phyloP scores from a whole-genome alignment of 2,888 invertebrate species.

The Ferrisia virgata region DNA sequence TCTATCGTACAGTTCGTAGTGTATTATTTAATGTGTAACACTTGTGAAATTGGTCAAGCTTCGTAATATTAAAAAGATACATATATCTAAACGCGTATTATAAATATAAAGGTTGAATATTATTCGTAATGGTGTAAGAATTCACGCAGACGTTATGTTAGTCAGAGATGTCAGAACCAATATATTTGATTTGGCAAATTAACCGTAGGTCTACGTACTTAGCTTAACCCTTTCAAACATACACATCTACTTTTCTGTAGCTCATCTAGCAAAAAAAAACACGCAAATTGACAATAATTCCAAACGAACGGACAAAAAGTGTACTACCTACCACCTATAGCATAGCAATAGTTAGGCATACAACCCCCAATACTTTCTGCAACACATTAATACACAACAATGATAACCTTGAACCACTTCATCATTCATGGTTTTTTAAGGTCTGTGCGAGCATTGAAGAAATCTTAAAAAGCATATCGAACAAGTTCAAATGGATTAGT shows the following conservation, averaged over 20 bases:
- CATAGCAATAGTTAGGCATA: too few relatives aligned
- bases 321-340: too few relatives aligned
- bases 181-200: too few relatives aligned
- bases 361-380: too few relatives aligned
- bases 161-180: too few relatives aligned
- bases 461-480: not conserved
- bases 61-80: conserved; percentile 21
- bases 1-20: not conserved
- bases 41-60: conserved; percentile 39
- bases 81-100: not conserved
- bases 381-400: not conserved
- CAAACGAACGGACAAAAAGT: too few relatives aligned
- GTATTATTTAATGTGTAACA: conserved; percentile 37
- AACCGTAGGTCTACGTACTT: too few relatives aligned
- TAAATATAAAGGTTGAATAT: not conserved
- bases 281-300: too few relatives aligned
- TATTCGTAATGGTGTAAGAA: conserved; percentile 4
- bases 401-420: conserved; percentile 44
- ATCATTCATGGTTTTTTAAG: conserved; percentile 48
- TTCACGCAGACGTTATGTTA: not conserved
- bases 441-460: not conserved
- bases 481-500: not conserved
- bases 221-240: too few relatives aligned
- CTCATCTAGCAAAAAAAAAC: too few relatives aligned
- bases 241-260: too few relatives aligned